Base-by-base conservation (phyloP, 1,140 invertebrate genomes). In the Microvelia longipes region DNA sequence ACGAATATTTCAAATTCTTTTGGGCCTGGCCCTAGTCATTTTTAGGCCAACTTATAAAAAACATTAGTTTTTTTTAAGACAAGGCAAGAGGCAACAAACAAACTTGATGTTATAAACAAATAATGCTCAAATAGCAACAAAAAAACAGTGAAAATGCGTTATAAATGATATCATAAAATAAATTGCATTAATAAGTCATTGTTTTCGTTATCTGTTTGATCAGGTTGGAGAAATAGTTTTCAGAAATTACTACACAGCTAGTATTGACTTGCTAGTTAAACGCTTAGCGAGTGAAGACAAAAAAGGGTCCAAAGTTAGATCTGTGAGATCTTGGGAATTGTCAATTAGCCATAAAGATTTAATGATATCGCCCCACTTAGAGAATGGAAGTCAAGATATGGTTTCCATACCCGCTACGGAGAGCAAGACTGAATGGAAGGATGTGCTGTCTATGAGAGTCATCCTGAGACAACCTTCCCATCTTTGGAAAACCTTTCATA, bases 381-480 rank as follows among this genome's bases (percentile, higher is more conserved):
- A 84, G 71, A 74, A 77, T 2, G 80, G 79, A 14, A 79, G 80
- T 26, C 82, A 84, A 71, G 80, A 80, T 71, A 76, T 77, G 60
- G 78, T 82, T 68, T 79, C 78, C 50, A 76, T 84, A 25, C 77
- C 77, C 0, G 77, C 77, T 15, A 81, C 80, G 75, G 80, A 83
- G 76, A 79, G 78, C 68, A 35, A 73, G 1, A 72, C 78, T 19
- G 75, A 78, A 19, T 79, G 77, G 77, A 71, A 74, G 61, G 75
- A 77, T 66, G 73, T 80, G 2, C 67, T 76, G 2, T 76, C 77
- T 11, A 72, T 85, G 69, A 72, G 82, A 27, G 73, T 85, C 15
- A 79, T 84, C 63, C 75, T 85, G 27, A 78, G 80, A 63, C 83
- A 85, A 71, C 83, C 83, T 1, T 83, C 83, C 2, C 80, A 80